These are phyloP conservation scores for Thymelicus sylvestris DNA, from an alignment of 2,888 invertebrate species.

Conservation along the genomic window DNA sequence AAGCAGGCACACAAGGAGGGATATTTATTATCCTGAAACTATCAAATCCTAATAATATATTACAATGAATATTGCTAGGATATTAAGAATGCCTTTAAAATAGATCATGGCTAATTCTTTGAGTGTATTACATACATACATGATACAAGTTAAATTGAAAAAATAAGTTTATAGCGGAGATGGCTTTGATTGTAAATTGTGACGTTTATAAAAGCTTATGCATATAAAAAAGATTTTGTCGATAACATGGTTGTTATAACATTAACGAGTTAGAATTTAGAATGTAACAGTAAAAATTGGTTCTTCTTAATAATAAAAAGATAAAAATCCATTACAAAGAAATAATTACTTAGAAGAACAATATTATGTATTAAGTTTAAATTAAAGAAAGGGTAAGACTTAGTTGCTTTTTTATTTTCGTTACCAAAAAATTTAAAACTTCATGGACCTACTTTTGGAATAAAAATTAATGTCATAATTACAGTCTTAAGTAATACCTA, in stretches of 20 bases:
- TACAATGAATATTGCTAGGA: background rate
- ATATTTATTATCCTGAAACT: background rate
- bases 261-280: too few relatives aligned
- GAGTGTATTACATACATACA: background rate
- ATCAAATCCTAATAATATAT: background rate
- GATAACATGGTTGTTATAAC: too few relatives aligned
- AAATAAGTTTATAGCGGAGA: background rate
- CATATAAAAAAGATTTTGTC: too few relatives aligned
- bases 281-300: too few relatives aligned
- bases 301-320: too few relatives aligned
- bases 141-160: constrained; percentile 3
- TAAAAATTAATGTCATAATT: constrained; percentile 20
- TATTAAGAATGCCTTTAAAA: background rate
- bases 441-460: constrained; percentile 7
- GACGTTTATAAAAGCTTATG: background rate
- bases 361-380: too few relatives aligned
- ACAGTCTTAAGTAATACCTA: constrained; percentile 36
- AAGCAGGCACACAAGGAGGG: constrained; percentile 33
- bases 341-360: too few relatives aligned
- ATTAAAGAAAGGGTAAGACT: too few relatives aligned
- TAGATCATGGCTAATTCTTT: background rate
- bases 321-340: too few relatives aligned
- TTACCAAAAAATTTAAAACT: background rate
- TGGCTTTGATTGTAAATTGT: background rate
- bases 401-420: background rate